Base-by-base conservation (phyloP, 2,113 vertebrate species). In the Gasterosteus aculeatus region DNA sequence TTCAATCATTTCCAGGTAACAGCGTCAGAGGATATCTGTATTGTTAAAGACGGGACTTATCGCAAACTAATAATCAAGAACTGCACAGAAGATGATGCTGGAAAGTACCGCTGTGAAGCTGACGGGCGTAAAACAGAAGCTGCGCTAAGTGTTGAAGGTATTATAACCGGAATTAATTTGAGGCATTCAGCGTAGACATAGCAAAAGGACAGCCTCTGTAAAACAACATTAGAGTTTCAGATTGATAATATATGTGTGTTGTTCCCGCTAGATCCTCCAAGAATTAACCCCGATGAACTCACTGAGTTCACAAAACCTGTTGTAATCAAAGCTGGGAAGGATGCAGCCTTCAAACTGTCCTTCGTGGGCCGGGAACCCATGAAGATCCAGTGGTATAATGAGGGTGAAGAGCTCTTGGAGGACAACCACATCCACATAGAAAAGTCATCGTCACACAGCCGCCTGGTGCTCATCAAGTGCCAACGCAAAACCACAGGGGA, bases 71-170 rank as follows among this genome's bases (percentile, higher is more conserved):
- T 92, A 5, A 86, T 97, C 39, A 80, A 90, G 77, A 91, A 87
- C 2, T 94, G 90, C 31, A 93, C 91, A 65, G 95, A 94, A 18
- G 88, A 93, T 1, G 93, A 96, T 73, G 78, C 91, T 51, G 96
- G 95, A 69, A 97, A 92, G 84, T 96, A 96, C 80, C 87, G 89
- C 68, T 98, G 96, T 89, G 94, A 94, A 75, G 94, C 93, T 3
- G 94, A 95, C 61, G 90, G 91, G 7, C 92, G 93, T 72, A 94
- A 91, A 90, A 95, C 93, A 0, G 93, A 95, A 58, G 94, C 93
- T 12, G 78, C 88, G 3, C 56, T 95, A 29, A 86, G 76, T 0
- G 77, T 94, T 72, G 90, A 92, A 76, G 94, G 95, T 96, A 87
- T 66, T 10, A 8, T 49, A 26, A 41, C 47, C 15, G 19, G 1